Evolutionary conservation across 1,140 invertebrate genomes (phyloP).

Genomic region (Mycetomoellerius zeteki): DNA sequence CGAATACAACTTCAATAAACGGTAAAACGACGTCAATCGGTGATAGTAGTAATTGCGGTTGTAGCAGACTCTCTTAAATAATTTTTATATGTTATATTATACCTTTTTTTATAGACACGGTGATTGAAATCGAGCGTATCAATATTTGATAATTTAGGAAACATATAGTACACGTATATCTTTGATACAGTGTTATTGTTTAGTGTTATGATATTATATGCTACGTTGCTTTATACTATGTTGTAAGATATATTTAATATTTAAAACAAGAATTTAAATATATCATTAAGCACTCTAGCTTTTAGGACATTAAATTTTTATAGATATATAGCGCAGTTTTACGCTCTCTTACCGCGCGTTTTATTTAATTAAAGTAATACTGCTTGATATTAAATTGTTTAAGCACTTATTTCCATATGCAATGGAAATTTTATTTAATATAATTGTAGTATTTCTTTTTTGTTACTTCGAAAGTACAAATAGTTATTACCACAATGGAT

Average conservation of each 20-base stretch:
- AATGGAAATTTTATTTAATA: conserved; percentile 52
- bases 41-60: conserved; percentile 90
- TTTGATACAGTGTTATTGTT: conserved; percentile 70
- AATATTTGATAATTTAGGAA: conserved; percentile 62
- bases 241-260: conserved; percentile 69
- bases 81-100: conserved; percentile 69
- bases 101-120: conserved; percentile 67
- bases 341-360: conserved; percentile 33
- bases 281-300: conserved; percentile 62
- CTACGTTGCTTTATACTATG: conserved; percentile 68
- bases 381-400: conserved; percentile 55
- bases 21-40: conserved; percentile 90
- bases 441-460: conserved; percentile 64
- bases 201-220: conserved; percentile 70
- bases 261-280: conserved; percentile 56
- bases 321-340: conserved; percentile 50
- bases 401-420: conserved; percentile 34
- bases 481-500: conserved; percentile 66
- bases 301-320: conserved; percentile 53
- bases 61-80: conserved; percentile 85
- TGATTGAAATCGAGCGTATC: conserved; percentile 69
- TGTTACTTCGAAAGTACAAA: conserved; percentile 76
- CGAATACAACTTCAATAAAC: conserved; percentile 90
- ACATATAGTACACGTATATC: conserved; percentile 61
- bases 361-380: conserved; percentile 52